phyloP scores from a whole-genome alignment of 2,113 vertebrate species.

The Mugil cephalus region DNA sequence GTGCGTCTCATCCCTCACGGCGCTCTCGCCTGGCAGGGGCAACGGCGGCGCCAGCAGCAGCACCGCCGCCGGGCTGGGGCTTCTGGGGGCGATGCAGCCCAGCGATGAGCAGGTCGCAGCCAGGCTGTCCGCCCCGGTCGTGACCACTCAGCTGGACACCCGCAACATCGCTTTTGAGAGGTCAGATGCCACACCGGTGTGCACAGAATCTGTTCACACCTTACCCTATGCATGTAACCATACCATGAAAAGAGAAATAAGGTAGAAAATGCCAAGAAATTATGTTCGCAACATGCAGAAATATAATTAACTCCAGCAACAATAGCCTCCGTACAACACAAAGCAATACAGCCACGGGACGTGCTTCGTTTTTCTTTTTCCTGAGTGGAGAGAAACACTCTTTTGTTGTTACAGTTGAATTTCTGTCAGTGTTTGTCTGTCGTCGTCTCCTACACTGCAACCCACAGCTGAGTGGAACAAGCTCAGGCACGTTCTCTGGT shows the following conservation, averaged over 20 bases:
- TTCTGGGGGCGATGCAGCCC: constrained; percentile 91
- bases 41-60: constrained; percentile 65
- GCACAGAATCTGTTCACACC: too few species aligned
- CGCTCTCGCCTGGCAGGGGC: constrained; percentile 61
- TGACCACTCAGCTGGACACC: constrained; percentile 97
- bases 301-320: too few species aligned
- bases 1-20: constrained; percentile 85
- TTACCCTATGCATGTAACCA: too few species aligned
- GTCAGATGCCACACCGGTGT: constrained; percentile 74
- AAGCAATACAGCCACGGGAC: constrained; percentile 21
- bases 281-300: too few species aligned
- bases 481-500: constrained; percentile 55
- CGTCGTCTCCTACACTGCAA: constrained; percentile 35
- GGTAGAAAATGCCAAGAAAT: too few species aligned
- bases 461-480: constrained; percentile 42
- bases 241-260: too few species aligned
- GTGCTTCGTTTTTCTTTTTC: constrained; percentile 3
- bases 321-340: not conserved
- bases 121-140: constrained; percentile 91
- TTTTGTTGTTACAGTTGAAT: constrained; percentile 33
- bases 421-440: constrained; percentile 34
- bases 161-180: constrained; percentile 98
- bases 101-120: constrained; percentile 96
- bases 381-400: constrained; percentile 21
- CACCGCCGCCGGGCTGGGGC: constrained; percentile 80